Conservation (phyloP, 2,113 vertebrate species). For the Psittacus erithacus region DNA sequence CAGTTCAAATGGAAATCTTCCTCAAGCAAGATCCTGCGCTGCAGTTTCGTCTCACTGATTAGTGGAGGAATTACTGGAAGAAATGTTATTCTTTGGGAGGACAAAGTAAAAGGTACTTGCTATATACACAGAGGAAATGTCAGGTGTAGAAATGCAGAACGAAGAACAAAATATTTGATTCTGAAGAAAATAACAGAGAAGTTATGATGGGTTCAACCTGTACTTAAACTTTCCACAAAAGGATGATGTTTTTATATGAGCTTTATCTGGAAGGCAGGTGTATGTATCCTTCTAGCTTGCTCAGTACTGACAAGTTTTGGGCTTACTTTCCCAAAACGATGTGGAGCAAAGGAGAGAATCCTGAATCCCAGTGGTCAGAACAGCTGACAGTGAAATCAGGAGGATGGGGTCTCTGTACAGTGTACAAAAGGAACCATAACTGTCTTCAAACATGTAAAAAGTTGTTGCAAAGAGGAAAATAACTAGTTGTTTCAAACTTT, state of each 20-base stretch:
- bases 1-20: background rate
- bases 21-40: background rate
- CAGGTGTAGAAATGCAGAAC: background rate
- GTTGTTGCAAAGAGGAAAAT: background rate
- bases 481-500: background rate
- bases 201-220: background rate
- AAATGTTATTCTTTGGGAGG: rapidly evolving
- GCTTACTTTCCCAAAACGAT: background rate
- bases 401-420: background rate
- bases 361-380: background rate
- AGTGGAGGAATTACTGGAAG: background rate
- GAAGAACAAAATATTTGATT: background rate
- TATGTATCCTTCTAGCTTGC: background rate
- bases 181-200: background rate
- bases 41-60: background rate
- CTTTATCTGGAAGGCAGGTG: background rate
- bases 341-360: background rate
- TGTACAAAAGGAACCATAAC: background rate
- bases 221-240: background rate
- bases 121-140: background rate
- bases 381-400: rapidly evolving
- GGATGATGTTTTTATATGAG: background rate
- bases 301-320: background rate
- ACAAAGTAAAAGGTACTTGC: background rate
- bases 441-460: background rate